phyloP scores from a whole-genome alignment of 2,797 vertebrate genomes.

The Muraenolepis orangiensis region DNA sequence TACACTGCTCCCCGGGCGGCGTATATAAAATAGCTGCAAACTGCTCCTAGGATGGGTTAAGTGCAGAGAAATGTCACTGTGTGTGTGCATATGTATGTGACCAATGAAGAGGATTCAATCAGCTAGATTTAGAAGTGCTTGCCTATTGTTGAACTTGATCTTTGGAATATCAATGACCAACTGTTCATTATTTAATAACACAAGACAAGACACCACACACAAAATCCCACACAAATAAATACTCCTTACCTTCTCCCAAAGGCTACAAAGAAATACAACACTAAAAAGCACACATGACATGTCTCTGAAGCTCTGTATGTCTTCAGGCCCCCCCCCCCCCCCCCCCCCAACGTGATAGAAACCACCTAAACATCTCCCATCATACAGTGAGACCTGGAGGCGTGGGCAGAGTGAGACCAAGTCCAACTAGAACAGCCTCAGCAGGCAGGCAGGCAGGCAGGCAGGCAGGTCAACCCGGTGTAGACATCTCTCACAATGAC shows the following conservation, averaged over 20 bases:
- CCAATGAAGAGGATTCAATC: too few relatives aligned
- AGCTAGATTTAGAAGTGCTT: too few relatives aligned
- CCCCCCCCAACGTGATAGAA: conserved; percentile 25
- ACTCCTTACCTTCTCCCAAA: conserved; percentile 42
- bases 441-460: neutral
- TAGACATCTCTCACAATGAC: neutral
- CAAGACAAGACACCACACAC: neutral
- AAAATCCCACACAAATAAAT: neutral
- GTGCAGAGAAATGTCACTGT: too few relatives aligned
- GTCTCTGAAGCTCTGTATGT: conserved; percentile 19
- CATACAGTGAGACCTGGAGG: conserved; percentile 26
- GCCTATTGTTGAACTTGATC: too few relatives aligned
- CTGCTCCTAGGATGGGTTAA: too few relatives aligned
- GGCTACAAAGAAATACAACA: conserved; percentile 27
- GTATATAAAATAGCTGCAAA: too few relatives aligned
- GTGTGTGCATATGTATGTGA: too few relatives aligned
- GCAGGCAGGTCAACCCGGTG: too few relatives aligned
- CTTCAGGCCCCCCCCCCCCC: conserved; percentile 6
- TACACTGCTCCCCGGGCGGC: too few relatives aligned
- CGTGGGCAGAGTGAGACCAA: neutral
- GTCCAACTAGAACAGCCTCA: neutral
- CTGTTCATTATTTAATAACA: neutral
- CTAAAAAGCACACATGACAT: conserved; percentile 1
- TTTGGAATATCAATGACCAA: neutral
- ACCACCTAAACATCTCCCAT: conserved; percentile 17